A percentile compares a stretch with the other conserved stretches of the same genome.
Conservation (phyloP, 2,888 invertebrate species). For the Pseudococcus longispinus region DNA sequence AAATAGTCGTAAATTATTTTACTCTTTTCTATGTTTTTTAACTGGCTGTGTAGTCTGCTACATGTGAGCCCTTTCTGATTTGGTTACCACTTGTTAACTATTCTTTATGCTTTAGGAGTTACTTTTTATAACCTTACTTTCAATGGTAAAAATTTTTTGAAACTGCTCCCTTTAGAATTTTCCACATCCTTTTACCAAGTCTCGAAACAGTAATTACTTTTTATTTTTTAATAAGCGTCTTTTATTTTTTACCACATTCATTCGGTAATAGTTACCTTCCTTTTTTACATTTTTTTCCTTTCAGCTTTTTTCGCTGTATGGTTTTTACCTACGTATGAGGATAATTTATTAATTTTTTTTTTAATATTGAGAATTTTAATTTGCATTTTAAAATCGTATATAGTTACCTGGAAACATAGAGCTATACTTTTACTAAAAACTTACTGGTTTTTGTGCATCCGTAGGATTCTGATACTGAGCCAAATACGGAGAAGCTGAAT, state of each 20-base stretch:
- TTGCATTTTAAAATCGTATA: neutral
- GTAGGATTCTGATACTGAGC: neutral
- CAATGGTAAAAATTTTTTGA: slow-evolving; percentile 36
- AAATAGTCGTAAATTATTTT: slow-evolving; percentile 44
- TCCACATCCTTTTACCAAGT: slow-evolving; percentile 26
- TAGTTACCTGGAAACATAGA: neutral
- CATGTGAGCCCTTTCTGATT: slow-evolving; percentile 14
- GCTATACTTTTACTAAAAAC: neutral
- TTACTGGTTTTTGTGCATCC: neutral
- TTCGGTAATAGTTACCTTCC: slow-evolving; percentile 19
- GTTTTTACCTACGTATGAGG: neutral
- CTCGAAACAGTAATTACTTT: slow-evolving; percentile 42
- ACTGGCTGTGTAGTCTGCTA: neutral
- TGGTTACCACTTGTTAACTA: slow-evolving; percentile 45
- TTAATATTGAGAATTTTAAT: neutral
- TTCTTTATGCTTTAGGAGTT: slow-evolving; percentile 14
- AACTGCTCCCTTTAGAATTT: slow-evolving; percentile 46
- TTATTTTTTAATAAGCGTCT: slow-evolving; percentile 45
- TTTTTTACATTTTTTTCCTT: slow-evolving; percentile 29
- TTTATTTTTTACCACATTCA: slow-evolving; percentile 36
- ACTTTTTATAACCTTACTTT: slow-evolving; percentile 38
- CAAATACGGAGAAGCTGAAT: neutral
- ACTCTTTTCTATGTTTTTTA: neutral
- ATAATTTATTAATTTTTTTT: slow-evolving; percentile 7
- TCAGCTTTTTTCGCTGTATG: neutral